Evolutionary conservation across 2,113 vertebrate species (phyloP), one percentile per base, ranked within the genome.

Genomic region (Austrofundulus limnaeus): DNA sequence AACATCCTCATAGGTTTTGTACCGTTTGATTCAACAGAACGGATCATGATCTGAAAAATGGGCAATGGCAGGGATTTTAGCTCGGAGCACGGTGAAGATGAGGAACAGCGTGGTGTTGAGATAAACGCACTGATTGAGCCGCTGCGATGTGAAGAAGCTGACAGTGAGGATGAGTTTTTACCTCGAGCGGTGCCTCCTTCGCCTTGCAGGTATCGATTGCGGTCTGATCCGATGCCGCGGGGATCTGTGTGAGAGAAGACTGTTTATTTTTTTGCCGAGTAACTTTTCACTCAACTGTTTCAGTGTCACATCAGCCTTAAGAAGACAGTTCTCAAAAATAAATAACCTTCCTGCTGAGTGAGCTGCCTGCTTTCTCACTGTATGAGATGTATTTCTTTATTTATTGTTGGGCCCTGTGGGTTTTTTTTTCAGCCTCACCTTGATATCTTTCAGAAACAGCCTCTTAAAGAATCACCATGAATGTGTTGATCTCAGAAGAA

Each of bases 181-280:
- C 93, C 90, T 91, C 84, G 0, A 66, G 76, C 1, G 50, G 80
- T 4, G 67, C 56, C 41, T 78, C 64, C 78, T 88, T 86, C 10
- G 79, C 86, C 46, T 83, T 72, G 79, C 93, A 94, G 45, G 72
- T 84, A 34, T 90, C 78, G 61, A 90, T 92, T 4, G 83, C 88
- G 58, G 85, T 92, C 75, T 93, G 91, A 52, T 94, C 91, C 0
- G 84, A 86, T 0, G 41, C 78, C 17, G 81, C 85, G 34, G 85
- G 71, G 73, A 94, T 92, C 93, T 94, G 89, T 69, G 24, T 67
- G 68, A 66, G 78, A 67, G 74, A 57, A 23, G 17, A 58, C 4
- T 19, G 62, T 61, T 86, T 63, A 81, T 81, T 80, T 70, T n/a
- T 19, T 61, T 66, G 70, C 68, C 48, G 77, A 77, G 43, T 70